Conservation (phyloP, 2,797 vertebrate species). For the Melanotaenia boesemani region DNA sequence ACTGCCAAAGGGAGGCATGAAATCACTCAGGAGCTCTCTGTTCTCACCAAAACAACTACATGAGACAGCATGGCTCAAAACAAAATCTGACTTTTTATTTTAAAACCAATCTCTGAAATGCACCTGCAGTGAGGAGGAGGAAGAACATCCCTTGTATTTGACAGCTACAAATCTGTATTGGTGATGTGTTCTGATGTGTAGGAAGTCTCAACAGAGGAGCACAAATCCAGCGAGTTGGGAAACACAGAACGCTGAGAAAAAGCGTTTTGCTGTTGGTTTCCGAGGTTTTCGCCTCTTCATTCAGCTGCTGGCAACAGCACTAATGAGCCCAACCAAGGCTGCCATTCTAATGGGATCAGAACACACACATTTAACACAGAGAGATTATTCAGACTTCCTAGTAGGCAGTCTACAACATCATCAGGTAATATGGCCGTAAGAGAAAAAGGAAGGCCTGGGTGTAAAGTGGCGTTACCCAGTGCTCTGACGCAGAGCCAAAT, state of each 20-base stretch:
- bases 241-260: slow-evolving; percentile 32
- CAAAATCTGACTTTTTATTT: neutral
- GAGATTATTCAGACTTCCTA: slow-evolving; percentile 42
- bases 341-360: slow-evolving; percentile 36
- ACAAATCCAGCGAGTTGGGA: slow-evolving; percentile 2
- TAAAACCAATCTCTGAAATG: neutral
- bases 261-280: slow-evolving; percentile 51
- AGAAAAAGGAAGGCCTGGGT: slow-evolving; percentile 26
- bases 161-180: slow-evolving; percentile 22
- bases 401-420: slow-evolving; percentile 56
- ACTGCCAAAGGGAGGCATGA: slow-evolving; percentile 28
- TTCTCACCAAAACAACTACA: slow-evolving; percentile 6
- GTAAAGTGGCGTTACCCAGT: slow-evolving; percentile 34
- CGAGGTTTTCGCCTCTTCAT: slow-evolving; percentile 53
- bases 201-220: slow-evolving; percentile 25
- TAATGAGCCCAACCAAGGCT: slow-evolving; percentile 41
- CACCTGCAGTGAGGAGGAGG: neutral
- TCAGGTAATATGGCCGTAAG: slow-evolving; percentile 47
- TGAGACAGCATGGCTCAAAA: slow-evolving; percentile 8
- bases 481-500: slow-evolving; percentile 21
- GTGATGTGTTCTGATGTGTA: slow-evolving; percentile 14
- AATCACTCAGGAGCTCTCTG: slow-evolving; percentile 26
- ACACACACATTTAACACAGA: slow-evolving; percentile 15
- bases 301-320: slow-evolving; percentile 53
- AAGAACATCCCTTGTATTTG: neutral